Base-by-base conservation (phyloP, 2,113 vertebrate genomes). In the Amphilophus citrinellus region DNA sequence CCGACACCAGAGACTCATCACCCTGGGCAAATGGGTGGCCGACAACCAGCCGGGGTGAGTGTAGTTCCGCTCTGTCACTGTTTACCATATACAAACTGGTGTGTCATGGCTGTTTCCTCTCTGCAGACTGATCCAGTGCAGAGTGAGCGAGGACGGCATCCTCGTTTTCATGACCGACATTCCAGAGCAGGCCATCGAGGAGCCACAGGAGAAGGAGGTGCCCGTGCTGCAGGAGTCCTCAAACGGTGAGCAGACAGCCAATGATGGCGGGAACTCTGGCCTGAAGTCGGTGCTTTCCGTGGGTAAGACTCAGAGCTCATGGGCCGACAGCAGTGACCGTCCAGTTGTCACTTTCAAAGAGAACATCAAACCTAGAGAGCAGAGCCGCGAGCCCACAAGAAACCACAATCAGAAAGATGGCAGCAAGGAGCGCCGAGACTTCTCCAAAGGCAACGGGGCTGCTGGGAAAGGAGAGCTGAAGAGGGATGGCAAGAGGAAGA, bases 331-430 rank as follows among this genome's bases (percentile, higher is more conserved):
- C 3, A 93, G 95, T 62, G 98, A 99, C 81, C 97, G 98, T 24
- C 98, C 97, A 1, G 94, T 98, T 87, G 98, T 99, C 88, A 99
- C 98, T 1, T 99, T 99, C 94, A 99, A 99, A 88, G 98, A 99
- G 95, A 99, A 99, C 91, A 98, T 98, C 94, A 99, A 99, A 90
- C 98, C 98, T 6, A 92, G 97, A 35, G 98, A 99, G 87, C 95
- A 92, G 77, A 97, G 96, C 94, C 96, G 97, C 61, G 98, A 99
- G 9, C 95, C 93, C 4, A 93, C 92, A 13, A 95, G 97, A 59
- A 95, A 87, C 89, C 97, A 96, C 53, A 96, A 96, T 24, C 94
- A 91, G 66, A 98, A 98, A 87, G 98, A 98, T 61, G 89, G 93
- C 13, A 79, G 84, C 1, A 97, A 97, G 87, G 97, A 97, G 77